phyloP scores from a whole-genome alignment of 2,888 invertebrate genomes.

The Cephalotes varians region DNA sequence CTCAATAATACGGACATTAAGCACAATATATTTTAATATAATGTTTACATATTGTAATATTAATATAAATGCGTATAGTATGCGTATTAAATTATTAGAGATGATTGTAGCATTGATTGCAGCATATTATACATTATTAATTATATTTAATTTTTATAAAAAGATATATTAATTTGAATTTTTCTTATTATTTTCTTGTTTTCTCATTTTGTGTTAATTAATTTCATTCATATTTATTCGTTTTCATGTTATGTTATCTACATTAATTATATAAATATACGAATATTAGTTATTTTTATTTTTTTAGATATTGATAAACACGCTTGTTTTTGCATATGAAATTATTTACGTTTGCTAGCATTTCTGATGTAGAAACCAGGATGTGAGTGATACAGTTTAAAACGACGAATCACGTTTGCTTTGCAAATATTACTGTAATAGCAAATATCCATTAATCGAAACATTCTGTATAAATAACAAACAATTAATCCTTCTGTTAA shows the following conservation, averaged over 20 bases:
- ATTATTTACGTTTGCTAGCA: background rate
- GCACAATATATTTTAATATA: constrained; percentile 14
- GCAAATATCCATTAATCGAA: constrained; percentile 74
- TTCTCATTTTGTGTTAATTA: background rate
- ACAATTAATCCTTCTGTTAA: constrained; percentile 61
- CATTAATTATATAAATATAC: background rate
- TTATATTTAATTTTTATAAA: background rate
- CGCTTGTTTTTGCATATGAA: background rate
- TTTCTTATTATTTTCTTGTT: background rate
- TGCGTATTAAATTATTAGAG: background rate
- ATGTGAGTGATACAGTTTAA: constrained; percentile 50
- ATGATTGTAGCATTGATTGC: background rate
- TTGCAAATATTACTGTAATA: constrained; percentile 67
- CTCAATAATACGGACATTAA: constrained; percentile 32
- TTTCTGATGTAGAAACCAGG: constrained; percentile 25
- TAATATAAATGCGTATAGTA: background rate
- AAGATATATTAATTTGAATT: background rate
- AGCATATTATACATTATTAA: background rate
- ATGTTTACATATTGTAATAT: constrained; percentile 20
- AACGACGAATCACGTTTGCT: constrained; percentile 70
- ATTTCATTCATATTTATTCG: background rate
- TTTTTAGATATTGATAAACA: background rate
- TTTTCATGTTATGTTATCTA: background rate
- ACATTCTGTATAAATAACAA: constrained; percentile 66
- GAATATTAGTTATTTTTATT: background rate